Evolutionary conservation across 2,888 invertebrate species (phyloP), one percentile per base, ranked within the genome.

Genomic region (Dione vanillae): DNA sequence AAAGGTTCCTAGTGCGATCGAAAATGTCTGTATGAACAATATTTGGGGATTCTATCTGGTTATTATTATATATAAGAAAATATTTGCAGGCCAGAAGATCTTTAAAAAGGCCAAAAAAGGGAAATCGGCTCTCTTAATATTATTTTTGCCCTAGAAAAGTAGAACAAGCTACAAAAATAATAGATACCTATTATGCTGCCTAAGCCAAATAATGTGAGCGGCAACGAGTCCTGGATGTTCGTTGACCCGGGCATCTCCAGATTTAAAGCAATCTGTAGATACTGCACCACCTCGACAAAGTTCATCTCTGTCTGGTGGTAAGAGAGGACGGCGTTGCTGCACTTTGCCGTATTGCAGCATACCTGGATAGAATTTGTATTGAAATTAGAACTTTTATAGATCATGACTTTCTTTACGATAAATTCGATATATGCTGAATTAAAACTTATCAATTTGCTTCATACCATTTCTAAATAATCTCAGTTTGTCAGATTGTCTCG

Each of bases 141-240:
- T n/a, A n/a, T n/a, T n/a, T n/a, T n/a, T n/a, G n/a, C n/a, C n/a
- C n/a, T n/a, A n/a, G 1, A 3, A 43, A 43, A 43, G 43, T 43
- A 0, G 12, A 12, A 52, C 8, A 52, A 1, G 27, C 14, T 11
- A 0, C 11, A 27, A 2, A 52, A 35, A 35, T 7, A 37, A n/a
- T n/a, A n/a, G 16, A 58, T 41, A 93, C 94, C 94, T 86, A 83
- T 96, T 96, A 83, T 97, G 97, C 75, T 96, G 95, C 70, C 97
- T 86, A 69, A 97, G 85, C 94, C 96, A 97, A 19, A 96, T 92
- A 0, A 96, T 96, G 81, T 97, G 97, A 68, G 96, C 93, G 0
- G 96, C 95, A 0, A 95, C 95, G 14, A 97, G 91, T 0, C 95
- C 97, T 0, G 97, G 97, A 77, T 97, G 97, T 83, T 97, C 97